Evolutionary conservation across 2,888 invertebrate species (phyloP), one percentile per base, ranked within the genome.

Genomic region (Shargacucullia verbasci): DNA sequence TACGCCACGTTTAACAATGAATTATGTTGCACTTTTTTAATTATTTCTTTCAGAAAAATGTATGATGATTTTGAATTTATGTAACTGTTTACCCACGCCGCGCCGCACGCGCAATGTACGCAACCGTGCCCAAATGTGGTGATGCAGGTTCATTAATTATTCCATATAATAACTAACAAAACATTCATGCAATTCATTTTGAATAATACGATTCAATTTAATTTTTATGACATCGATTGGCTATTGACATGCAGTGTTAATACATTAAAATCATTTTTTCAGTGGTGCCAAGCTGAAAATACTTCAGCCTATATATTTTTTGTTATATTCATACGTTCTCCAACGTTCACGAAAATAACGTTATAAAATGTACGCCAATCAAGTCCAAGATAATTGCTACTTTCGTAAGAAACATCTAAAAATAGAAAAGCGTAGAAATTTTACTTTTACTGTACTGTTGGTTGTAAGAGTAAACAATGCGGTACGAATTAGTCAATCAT

Each of bases 21-120:
- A 76, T 62, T 55, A 70, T 73, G 67, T 74, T 79, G 74, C 78
- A 77, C 69, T 73, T 76, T 72, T 76, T 72, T 82, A 78, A 81
- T 82, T 80, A 65, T 54, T 59, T 53, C 46, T 56, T 61, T 45
- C 43, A 56, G 40, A 71, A n/a, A 73, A 70, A 62, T 34, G 55
- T 47, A 29, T 29, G 2, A 29, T 4, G 48, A 55, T 64, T 60
- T 65, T 62, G 50, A 64, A 70, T 60, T 74, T 74, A 76, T 70
- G 55, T 67, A 69, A 75, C 33, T 62, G 52, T 64, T 64, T 60
- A 70, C 62, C 55, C 61, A 64, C 20, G 20, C 20, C 20, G 20
- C 20, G 20, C 20, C 20, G 20, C 20, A 20, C 62, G 52, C 52
- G 33, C 33, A 58, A 53, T 52, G 58, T 67, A 58, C 52, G 45